Conservation (phyloP, 1,140 invertebrate species). For the Oreohelix idahoensis region DNA sequence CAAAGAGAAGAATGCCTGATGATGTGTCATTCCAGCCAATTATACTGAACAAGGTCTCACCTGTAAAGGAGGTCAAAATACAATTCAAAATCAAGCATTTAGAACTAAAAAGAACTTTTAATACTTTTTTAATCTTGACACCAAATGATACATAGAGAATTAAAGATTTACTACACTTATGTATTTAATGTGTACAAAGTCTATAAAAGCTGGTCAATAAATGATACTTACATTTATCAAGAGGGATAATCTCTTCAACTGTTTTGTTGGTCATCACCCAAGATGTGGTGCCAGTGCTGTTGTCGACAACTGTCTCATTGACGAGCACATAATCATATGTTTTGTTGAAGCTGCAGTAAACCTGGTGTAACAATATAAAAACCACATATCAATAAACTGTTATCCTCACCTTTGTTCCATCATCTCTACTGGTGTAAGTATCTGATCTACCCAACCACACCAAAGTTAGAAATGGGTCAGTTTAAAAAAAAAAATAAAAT, state of each 20-base stretch:
- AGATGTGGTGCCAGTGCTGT: neutral
- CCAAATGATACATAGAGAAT: no score
- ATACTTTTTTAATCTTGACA: no score
- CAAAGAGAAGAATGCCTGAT: conserved; percentile 74
- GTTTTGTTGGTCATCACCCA: conserved; percentile 8
- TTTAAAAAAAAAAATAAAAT: no score
- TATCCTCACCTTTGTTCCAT: no score
- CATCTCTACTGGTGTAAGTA: no score
- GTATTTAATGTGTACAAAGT: neutral
- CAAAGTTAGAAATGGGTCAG: no score
- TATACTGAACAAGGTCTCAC: conserved; percentile 50
- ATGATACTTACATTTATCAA: conserved; percentile 13
- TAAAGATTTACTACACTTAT: no score
- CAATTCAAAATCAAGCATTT: neutral
- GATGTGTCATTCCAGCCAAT: conserved; percentile 70
- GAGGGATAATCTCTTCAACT: neutral
- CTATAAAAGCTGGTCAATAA: neutral
- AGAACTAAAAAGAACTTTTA: neutral
- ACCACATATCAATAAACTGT: no score
- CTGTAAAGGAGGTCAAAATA: neutral
- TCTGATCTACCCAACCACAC: no score
- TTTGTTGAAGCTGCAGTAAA: conserved; percentile 16
- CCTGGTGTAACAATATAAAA: neutral
- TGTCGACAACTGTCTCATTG: conserved; percentile 10
- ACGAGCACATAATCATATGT: neutral